Conservation (phyloP, 1,140 invertebrate genomes). For the Panagrolaimus sp. region DNA sequence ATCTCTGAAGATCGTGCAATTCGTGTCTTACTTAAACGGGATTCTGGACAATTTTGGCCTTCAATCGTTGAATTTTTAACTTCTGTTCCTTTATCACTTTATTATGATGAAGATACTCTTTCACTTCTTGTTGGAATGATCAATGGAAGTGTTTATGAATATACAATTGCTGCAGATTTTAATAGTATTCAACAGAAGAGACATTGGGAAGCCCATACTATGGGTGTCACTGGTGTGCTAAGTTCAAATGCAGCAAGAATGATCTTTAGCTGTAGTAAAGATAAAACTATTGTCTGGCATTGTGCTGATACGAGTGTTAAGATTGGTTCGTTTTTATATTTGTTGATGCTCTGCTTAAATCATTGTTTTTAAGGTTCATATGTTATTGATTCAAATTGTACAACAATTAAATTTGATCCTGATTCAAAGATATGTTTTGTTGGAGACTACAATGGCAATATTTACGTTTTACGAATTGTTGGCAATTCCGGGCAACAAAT, state of each 20-base stretch:
- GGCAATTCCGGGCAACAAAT: slow-evolving; percentile 68
- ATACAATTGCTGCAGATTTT: slow-evolving; percentile 80
- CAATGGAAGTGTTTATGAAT: slow-evolving; percentile 85
- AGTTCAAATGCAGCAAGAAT: slow-evolving; percentile 73
- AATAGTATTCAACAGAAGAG: slow-evolving; percentile 80
- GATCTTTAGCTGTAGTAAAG: slow-evolving; percentile 83
- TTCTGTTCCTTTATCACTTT: slow-evolving; percentile 44
- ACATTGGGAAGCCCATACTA: slow-evolving; percentile 60
- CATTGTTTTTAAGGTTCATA: slow-evolving; percentile 43
- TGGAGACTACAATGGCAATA: slow-evolving; percentile 88
- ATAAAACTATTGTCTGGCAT: slow-evolving; percentile 89
- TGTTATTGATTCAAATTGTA: slow-evolving; percentile 59
- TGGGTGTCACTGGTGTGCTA: slow-evolving; percentile 75
- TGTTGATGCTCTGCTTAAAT: too few species aligned
- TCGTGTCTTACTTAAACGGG: slow-evolving; percentile 89
- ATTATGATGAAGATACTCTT: slow-evolving; percentile 44
- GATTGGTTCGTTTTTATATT: slow-evolving; percentile 39
- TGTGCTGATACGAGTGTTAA: slow-evolving; percentile 72
- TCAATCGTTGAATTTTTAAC: slow-evolving; percentile 93
- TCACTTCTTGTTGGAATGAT: slow-evolving; percentile 85
- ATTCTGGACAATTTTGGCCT: slow-evolving; percentile 98
- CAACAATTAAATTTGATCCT: slow-evolving; percentile 75
- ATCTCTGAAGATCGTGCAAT: slow-evolving; percentile 95
- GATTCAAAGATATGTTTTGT: slow-evolving; percentile 91
- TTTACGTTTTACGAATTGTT: slow-evolving; percentile 86